Evolutionary conservation across 2,797 vertebrate species (phyloP).

Genomic region (Morus bassanus): DNA sequence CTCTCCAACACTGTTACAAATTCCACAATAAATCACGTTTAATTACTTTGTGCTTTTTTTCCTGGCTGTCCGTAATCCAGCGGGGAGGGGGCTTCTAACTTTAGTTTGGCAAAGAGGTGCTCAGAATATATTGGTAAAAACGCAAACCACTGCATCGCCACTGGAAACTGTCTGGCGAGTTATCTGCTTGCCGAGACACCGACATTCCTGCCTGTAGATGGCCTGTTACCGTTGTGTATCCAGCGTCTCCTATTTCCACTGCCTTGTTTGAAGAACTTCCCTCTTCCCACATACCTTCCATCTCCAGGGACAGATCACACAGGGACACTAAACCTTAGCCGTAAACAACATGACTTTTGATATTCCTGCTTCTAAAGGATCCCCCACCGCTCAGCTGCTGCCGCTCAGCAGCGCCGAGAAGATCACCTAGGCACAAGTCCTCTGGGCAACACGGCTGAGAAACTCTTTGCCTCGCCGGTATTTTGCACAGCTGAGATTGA

Average conservation of each 20-base stretch:
- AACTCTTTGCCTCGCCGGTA: not conserved
- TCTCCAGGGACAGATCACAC: constrained; percentile 63
- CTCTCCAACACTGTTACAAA: constrained; percentile 18
- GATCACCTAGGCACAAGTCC: not conserved
- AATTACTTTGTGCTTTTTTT: not conserved
- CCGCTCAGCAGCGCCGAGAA: not conserved
- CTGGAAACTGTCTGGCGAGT: not conserved
- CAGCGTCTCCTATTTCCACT: constrained; percentile 55
- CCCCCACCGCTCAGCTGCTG: not conserved
- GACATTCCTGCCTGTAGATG: constrained; percentile 56
- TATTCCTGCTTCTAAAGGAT: not conserved
- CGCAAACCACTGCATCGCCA: not conserved
- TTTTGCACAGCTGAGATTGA: constrained; percentile 1
- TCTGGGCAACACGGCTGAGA: not conserved
- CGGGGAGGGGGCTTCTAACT: not conserved
- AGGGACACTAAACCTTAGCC: constrained; percentile 54
- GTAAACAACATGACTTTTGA: constrained; percentile 50
- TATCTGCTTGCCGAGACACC: constrained; percentile 11
- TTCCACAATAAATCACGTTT: constrained; percentile 24
- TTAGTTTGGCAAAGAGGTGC: not conserved
- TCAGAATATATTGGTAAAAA: not conserved
- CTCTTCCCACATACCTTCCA: constrained; percentile 65
- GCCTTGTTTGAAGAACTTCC: constrained; percentile 64
- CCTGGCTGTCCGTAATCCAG: not conserved
- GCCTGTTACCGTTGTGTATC: constrained; percentile 23